These are phyloP conservation scores for Corythoichthys intestinalis DNA, from an alignment of 2,113 vertebrate genomes.

Conservation along the genomic window DNA sequence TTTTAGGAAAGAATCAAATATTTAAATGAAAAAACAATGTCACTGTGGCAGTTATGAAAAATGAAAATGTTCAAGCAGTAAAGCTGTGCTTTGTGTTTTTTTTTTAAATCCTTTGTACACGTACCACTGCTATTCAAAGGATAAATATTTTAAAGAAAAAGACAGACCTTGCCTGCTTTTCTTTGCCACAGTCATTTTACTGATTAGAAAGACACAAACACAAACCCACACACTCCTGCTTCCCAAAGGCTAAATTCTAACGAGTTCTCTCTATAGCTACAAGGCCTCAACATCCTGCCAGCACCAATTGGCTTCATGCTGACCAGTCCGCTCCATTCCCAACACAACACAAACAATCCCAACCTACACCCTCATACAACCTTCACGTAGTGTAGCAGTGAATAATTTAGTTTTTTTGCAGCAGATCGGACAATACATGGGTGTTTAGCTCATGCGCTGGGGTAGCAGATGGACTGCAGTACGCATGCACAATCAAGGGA, in stretches of 20 bases:
- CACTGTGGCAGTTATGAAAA: conserved; percentile 3
- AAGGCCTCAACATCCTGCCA: conserved; percentile 61
- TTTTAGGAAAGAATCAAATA: too few species aligned
- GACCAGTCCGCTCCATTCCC: conserved; percentile 36
- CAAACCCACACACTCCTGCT: conserved; percentile 11
- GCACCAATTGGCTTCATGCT: conserved; percentile 58
- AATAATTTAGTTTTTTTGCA: conserved; percentile 65
- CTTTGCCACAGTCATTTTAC: conserved; percentile 15
- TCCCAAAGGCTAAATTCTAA: conserved; percentile 59
- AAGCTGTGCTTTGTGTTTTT: conserved; percentile 1
- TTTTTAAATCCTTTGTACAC: conserved; percentile 15
- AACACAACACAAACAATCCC: conserved; percentile 27
- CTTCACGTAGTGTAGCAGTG: conserved; percentile 46
- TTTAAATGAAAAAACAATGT: too few species aligned
- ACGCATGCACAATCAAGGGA: conserved; percentile 7
- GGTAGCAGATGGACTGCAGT: conserved; percentile 50
- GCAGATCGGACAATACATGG: conserved; percentile 17
- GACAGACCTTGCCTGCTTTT: conserved; percentile 19
- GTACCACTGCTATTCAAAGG: conserved; percentile 6
- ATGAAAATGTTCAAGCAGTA: background rate
- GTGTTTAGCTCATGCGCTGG: conserved; percentile 25
- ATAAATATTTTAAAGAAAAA: conserved; percentile 9
- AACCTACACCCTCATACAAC: conserved; percentile 25
- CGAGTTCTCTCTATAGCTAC: conserved; percentile 44
- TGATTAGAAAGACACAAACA: conserved; percentile 15